A percentile compares a stretch with the other conserved stretches of the same genome.
Conservation (phyloP, 2,113 vertebrate species). For the Cercopithecus mona region DNA sequence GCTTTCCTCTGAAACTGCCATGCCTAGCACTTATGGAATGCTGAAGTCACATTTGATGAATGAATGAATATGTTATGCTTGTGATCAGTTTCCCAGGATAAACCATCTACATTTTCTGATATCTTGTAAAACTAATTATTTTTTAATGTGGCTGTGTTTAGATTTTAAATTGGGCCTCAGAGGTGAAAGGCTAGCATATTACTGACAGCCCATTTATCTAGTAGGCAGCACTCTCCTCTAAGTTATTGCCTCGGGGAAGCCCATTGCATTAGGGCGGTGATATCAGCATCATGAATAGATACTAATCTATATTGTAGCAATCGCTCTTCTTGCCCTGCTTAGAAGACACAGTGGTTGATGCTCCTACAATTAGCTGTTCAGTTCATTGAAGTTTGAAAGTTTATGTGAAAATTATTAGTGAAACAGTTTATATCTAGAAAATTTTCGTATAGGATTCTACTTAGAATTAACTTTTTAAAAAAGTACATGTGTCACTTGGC, state of each 20-base stretch:
- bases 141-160: constrained; percentile 54
- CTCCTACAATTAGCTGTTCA: not conserved
- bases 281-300: not conserved
- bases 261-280: not conserved
- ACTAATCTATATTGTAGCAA: not conserved
- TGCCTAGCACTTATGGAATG: not conserved
- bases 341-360: not conserved
- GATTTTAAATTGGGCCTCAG: constrained; percentile 56
- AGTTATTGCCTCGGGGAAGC: not conserved
- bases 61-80: not conserved
- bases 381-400: not conserved
- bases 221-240: not conserved
- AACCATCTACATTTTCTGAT: not conserved
- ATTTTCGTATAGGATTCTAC: not conserved
- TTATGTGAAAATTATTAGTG: constrained; percentile 10
- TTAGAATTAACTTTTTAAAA: not conserved
- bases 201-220: constrained; percentile 27
- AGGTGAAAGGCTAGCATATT: constrained; percentile 51
- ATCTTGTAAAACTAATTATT: constrained; percentile 44
- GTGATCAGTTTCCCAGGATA: constrained; percentile 8
- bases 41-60: not conserved
- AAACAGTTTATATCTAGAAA: not conserved
- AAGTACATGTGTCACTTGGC: not conserved
- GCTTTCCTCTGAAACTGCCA: not conserved
- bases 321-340: not conserved